Conservation (phyloP, 2,113 vertebrate genomes). For the Uria aalge region DNA sequence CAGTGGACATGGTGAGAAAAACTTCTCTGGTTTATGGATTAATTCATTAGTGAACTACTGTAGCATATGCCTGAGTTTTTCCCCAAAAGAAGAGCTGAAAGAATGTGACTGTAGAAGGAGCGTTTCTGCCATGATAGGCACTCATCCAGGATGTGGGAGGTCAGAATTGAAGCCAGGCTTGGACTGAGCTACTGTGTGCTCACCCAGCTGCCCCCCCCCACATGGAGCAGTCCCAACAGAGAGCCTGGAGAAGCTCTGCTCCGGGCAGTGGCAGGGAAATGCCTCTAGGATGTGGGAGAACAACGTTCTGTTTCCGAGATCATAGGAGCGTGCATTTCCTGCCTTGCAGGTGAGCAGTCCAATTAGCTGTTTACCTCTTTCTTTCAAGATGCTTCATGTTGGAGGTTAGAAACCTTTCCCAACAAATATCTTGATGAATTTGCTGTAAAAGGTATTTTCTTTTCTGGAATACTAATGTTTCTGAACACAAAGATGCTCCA, state of each 20-base stretch:
- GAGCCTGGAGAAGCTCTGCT: not conserved
- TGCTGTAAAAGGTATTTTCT: not conserved
- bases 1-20: not conserved
- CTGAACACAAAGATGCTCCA: not conserved
- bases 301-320: not conserved
- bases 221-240: not conserved
- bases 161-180: slow-evolving; percentile 8
- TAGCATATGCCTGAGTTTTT: not conserved
- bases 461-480: not conserved
- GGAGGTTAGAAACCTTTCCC: not conserved
- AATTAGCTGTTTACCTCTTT: not conserved
- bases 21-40: not conserved
- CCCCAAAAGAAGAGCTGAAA: not conserved
- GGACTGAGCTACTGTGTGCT: not conserved
- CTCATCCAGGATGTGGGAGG: not conserved
- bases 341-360: rapidly evolving
- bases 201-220: not conserved
- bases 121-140: not conserved
- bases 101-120: not conserved
- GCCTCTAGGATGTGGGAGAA: not conserved
- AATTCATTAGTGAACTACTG: not conserved
- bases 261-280: not conserved
- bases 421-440: not conserved
- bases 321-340: not conserved
- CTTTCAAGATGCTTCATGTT: not conserved